Evolutionary conservation across 2,113 vertebrate species (phyloP).

Genomic region (Procavia capensis): DNA sequence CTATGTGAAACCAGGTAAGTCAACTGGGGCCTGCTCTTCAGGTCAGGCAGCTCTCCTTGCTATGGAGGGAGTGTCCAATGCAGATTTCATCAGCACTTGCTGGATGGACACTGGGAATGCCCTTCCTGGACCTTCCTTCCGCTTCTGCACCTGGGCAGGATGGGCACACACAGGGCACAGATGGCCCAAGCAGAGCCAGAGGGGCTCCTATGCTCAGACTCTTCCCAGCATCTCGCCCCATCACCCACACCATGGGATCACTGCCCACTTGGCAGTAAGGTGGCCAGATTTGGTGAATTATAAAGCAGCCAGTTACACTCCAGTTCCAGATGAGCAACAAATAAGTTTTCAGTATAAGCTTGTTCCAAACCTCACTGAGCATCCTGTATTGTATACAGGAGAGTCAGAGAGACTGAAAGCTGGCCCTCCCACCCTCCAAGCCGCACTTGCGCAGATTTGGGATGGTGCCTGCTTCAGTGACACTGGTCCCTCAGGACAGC

Average conservation of each 20-base stretch:
- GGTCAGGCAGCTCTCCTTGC: not conserved
- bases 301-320: not conserved
- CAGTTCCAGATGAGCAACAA: not conserved
- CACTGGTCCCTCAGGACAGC: not conserved
- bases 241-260: not conserved
- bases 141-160: constrained; percentile 33
- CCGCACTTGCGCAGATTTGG: not conserved
- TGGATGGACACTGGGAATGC: not conserved
- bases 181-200: constrained; percentile 54
- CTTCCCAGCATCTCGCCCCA: not conserved
- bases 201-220: constrained; percentile 38
- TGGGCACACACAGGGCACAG: constrained; percentile 7
- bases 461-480: not conserved
- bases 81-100: not conserved
- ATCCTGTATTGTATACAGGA: not conserved
- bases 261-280: not conserved
- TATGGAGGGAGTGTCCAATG: not conserved
- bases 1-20: constrained; percentile 47
- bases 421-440: not conserved
- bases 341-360: not conserved
- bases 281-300: constrained; percentile 18
- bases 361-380: not conserved
- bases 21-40: not conserved
- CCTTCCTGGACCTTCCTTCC: not conserved
- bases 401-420: not conserved